These are phyloP conservation scores for Labroides dimidiatus DNA, from an alignment of 2,797 vertebrate genomes.

Conservation along the genomic window DNA sequence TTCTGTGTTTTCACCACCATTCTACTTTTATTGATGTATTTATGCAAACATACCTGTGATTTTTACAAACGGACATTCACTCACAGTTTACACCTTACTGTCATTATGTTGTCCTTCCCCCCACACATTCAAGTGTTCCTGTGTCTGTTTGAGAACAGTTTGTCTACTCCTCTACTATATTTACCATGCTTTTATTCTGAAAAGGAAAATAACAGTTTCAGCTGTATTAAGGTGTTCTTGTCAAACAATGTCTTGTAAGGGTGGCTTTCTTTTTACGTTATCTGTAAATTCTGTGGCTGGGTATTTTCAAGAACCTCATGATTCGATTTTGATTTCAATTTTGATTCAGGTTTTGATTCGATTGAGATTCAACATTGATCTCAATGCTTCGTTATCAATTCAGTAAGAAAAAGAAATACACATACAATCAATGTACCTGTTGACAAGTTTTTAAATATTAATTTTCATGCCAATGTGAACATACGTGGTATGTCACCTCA, in stretches of 20 bases:
- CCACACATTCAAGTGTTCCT: conserved; percentile 37
- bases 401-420: too few species aligned
- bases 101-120: conserved; percentile 40
- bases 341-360: too few species aligned
- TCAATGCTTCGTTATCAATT: too few species aligned
- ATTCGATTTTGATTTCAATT: too few species aligned
- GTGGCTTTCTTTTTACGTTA: background rate
- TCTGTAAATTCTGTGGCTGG: background rate
- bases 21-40: conserved; percentile 31
- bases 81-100: conserved; percentile 17
- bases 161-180: too few species aligned
- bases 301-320: too few species aligned
- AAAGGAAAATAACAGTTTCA: conserved; percentile 25
- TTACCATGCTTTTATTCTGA: conserved; percentile 47
- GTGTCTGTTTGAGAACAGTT: conserved; percentile 6
- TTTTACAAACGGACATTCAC: conserved; percentile 18
- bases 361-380: too few species aligned
- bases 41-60: conserved; percentile 5
- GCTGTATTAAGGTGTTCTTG: conserved; percentile 6
- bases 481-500: too few species aligned
- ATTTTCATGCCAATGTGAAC: too few species aligned
- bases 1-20: conserved; percentile 36
- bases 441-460: too few species aligned
- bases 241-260: conserved; percentile 6
- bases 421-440: too few species aligned